Conservation (phyloP, 2,888 invertebrate genomes). For the Oxycera nigricornis region DNA sequence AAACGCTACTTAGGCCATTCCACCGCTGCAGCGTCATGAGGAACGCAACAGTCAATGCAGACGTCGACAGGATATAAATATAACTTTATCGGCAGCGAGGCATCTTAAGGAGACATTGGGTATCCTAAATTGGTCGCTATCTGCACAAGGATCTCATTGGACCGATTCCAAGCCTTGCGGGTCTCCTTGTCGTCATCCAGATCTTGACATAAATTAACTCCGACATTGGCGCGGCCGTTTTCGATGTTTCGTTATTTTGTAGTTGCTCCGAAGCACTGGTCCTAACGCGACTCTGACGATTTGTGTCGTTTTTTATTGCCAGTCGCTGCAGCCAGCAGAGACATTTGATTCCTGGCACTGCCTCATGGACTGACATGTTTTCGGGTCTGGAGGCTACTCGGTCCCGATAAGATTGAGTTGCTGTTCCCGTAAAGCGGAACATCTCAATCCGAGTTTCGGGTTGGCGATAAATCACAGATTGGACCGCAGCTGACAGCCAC, state of each 20-base stretch:
- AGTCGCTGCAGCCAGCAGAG: background rate
- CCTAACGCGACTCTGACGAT: background rate
- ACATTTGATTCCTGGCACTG: slow-evolving; percentile 1
- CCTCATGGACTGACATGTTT: slow-evolving; percentile 6
- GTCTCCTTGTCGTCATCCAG: slow-evolving; percentile 3
- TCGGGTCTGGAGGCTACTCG: background rate
- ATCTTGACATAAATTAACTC: slow-evolving; percentile 36
- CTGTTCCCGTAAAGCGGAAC: background rate
- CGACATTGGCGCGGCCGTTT: slow-evolving; percentile 32
- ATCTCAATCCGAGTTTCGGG: slow-evolving; percentile 5
- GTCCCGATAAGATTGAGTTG: slow-evolving; percentile 22
- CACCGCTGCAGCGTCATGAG: background rate
- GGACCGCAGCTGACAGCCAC: background rate
- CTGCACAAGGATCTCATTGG: slow-evolving; percentile 47
- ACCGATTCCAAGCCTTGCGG: background rate
- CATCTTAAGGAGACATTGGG: slow-evolving; percentile 50
- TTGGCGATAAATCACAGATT: background rate
- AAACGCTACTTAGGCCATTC: too few relatives aligned
- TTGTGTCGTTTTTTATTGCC: background rate
- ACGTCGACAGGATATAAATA: slow-evolving; percentile 41
- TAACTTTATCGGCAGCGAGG: slow-evolving; percentile 48
- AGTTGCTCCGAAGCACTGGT: background rate
- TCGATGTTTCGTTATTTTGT: slow-evolving; percentile 11
- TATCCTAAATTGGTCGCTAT: slow-evolving; percentile 51
- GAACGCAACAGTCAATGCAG: background rate